phyloP scores from a whole-genome alignment of 2,113 vertebrate genomes.

The Arizona elegans region DNA sequence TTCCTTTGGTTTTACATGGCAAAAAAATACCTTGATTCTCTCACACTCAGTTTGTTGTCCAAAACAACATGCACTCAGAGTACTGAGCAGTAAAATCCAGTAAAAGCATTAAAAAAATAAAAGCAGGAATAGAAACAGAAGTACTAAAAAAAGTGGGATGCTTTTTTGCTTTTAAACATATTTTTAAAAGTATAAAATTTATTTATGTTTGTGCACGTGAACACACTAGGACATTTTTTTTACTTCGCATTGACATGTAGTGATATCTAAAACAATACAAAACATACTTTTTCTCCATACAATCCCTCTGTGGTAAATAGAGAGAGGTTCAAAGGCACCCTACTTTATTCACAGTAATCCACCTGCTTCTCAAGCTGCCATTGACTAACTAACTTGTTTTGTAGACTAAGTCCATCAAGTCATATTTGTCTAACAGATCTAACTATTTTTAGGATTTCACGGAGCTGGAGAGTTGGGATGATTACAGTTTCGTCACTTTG shows the following conservation, averaged over 20 bases:
- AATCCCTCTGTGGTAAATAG: background rate
- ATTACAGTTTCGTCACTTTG: background rate
- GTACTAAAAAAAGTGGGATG: background rate
- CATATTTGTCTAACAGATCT: background rate
- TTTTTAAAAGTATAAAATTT: background rate
- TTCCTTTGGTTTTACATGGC: conserved; percentile 18
- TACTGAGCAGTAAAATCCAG: conserved; percentile 42
- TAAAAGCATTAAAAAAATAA: conserved; percentile 43
- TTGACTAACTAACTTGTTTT: background rate
- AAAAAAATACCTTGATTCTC: conserved; percentile 12
- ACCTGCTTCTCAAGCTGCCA: background rate
- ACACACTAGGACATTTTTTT: background rate
- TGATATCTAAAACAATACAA: background rate
- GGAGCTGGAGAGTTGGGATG: background rate
- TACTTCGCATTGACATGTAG: background rate
- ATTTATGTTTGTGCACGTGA: background rate
- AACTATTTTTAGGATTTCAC: background rate
- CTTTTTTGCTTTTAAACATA: conserved; percentile 39
- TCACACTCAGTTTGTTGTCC: conserved; percentile 39
- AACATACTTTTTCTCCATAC: background rate
- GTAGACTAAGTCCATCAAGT: background rate
- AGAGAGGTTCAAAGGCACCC: background rate
- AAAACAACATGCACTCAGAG: conserved; percentile 42
- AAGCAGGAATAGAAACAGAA: conserved; percentile 17
- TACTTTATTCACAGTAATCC: background rate